These are phyloP conservation scores for Anastatus disparis DNA, from an alignment of 1,140 invertebrate species.

Conservation along the genomic window DNA sequence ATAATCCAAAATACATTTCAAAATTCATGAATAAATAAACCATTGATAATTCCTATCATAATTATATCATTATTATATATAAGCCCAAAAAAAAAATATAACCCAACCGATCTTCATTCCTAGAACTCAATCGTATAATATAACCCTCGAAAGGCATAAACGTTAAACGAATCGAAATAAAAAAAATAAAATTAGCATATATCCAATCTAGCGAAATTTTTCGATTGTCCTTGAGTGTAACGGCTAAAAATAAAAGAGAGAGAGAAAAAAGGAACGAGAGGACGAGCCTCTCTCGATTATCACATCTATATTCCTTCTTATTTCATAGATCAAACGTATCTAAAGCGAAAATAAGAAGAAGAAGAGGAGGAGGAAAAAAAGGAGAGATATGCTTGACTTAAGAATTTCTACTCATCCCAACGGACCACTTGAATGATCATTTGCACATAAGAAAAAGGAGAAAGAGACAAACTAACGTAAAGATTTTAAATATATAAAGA, in stretches of 20 bases:
- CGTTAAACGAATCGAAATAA: too few relatives aligned
- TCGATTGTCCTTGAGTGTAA: slow-evolving; percentile 23
- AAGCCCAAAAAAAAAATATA: too few relatives aligned
- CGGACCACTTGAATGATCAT: slow-evolving; percentile 2
- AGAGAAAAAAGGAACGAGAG: background rate
- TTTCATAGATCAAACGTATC: too few relatives aligned
- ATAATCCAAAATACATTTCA: too few relatives aligned
- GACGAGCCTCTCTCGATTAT: slow-evolving; percentile 11
- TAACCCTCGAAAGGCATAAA: too few relatives aligned
- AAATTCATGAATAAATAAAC: too few relatives aligned
- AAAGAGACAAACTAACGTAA: background rate
- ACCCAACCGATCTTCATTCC: too few relatives aligned
- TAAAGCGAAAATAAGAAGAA: background rate
- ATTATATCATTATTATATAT: too few relatives aligned
- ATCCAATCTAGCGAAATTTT: slow-evolving; percentile 15
- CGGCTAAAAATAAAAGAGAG: background rate
- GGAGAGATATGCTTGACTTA: slow-evolving; percentile 36
- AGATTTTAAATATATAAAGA: too few relatives aligned
- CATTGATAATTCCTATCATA: too few relatives aligned
- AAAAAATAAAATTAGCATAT: slow-evolving; percentile 33
- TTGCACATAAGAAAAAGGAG: slow-evolving; percentile 7
- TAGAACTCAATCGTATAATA: too few relatives aligned
- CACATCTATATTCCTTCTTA: slow-evolving; percentile 25
- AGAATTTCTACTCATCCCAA: slow-evolving; percentile 2
- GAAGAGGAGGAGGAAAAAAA: background rate